These are phyloP conservation scores for Camponotus vicinus DNA, from an alignment of 1,140 invertebrate genomes.

Conservation along the genomic window DNA sequence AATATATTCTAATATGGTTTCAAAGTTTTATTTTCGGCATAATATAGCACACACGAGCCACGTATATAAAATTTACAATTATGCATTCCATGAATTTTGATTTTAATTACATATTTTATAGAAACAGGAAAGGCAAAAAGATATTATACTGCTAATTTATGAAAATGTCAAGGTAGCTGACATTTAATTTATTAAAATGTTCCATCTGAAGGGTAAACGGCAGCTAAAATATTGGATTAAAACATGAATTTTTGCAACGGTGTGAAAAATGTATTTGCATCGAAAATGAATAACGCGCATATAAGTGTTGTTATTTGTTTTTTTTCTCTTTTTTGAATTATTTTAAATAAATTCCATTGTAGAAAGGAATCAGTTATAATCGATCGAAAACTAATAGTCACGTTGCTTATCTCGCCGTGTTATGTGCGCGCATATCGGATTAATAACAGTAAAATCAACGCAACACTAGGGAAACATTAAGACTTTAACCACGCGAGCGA, in stretches of 20 bases:
- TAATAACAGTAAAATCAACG: constrained; percentile 52
- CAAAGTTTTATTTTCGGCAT: background rate
- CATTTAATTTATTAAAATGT: constrained; percentile 21
- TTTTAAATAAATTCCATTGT: constrained; percentile 5
- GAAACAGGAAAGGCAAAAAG: background rate
- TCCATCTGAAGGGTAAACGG: background rate
- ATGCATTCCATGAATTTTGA: background rate
- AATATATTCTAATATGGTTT: background rate
- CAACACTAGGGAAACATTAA: constrained; percentile 40
- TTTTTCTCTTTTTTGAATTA: background rate
- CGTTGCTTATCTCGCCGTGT: background rate
- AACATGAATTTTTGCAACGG: background rate
- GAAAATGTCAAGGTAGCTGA: background rate
- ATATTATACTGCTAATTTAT: constrained; percentile 5
- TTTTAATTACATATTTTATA: constrained; percentile 10
- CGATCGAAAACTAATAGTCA: constrained; percentile 2
- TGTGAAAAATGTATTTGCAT: background rate
- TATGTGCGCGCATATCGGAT: constrained; percentile 2
- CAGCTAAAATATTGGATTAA: constrained; percentile 14
- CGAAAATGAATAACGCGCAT: background rate
- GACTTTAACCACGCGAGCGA: constrained; percentile 57
- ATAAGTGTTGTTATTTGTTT: background rate
- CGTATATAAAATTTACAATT: background rate
- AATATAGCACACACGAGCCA: background rate
- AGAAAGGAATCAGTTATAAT: background rate